Evolutionary conservation across 2,113 vertebrate genomes (phyloP), one percentile per base, ranked within the genome.

Genomic region (Labeo catla): DNA sequence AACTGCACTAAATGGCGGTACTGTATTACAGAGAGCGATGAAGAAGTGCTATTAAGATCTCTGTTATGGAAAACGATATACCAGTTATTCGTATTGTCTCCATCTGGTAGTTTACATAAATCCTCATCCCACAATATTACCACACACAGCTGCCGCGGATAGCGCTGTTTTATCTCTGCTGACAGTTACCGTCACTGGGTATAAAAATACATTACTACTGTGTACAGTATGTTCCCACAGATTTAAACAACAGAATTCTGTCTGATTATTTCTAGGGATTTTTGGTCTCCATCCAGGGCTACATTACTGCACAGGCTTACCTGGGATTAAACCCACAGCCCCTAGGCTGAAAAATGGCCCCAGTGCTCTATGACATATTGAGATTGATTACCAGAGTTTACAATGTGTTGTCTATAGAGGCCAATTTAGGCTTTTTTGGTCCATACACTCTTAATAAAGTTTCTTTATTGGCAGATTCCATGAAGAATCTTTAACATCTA

Each of bases 201-300:
- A n/a, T 61, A 43, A 23, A n/a, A 80, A 45, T 80, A 15, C 6
- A 43, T n/a, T 80, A 63, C 36, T 49, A 81, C 79, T 65, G 79
- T 81, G 59, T 47, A 28, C n/a, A 49, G 79, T 65, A 15, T 65
- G 79, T 34, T 80, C 19, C 11, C 19, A 9, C 57, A 63, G 57
- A 43, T 63, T 61, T 80, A 43, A 47, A 45, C 78, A 47, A 45
- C 57, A 63, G 4, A 65, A 12, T 45, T 63, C 34, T 13, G 19
- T 59, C 57, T 61, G 77, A 45, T 61, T 63, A n/a, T 80, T 23
- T 78, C 28, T 59, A 54, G 76, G 9, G 43, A 2, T 49, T 7
- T 74, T 72, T 72, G 68, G 68, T 49, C 43, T 74, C 72, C 72
- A 74, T 74, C 43, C 43, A 74, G 72, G 21, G 72, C 10, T 21